phyloP scores from a whole-genome alignment of 2,888 invertebrate genomes.

The Drosophila formosana region DNA sequence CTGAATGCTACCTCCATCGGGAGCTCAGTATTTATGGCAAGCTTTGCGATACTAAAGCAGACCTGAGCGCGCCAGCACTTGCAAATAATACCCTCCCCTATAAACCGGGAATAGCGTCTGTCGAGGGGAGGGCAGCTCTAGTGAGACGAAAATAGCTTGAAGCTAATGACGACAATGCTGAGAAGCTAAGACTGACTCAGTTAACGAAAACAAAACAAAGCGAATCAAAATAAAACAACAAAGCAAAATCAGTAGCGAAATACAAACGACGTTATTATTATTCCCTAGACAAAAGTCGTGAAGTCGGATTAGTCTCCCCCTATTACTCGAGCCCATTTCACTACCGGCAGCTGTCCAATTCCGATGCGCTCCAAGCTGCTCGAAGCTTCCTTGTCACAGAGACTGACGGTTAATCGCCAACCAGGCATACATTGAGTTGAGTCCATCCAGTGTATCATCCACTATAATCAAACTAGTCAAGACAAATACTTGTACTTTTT shows the following conservation, averaged over 20 bases:
- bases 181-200: slow-evolving; percentile 31
- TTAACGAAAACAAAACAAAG: slow-evolving; percentile 39
- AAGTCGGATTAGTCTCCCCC: slow-evolving; percentile 37
- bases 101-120: slow-evolving; percentile 12
- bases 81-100: slow-evolving; percentile 52
- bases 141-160: slow-evolving; percentile 58
- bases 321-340: slow-evolving; percentile 18
- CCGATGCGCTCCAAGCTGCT: slow-evolving; percentile 48
- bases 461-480: slow-evolving; percentile 12
- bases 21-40: slow-evolving; percentile 73
- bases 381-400: slow-evolving; percentile 58
- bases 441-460: slow-evolving; percentile 20
- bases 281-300: slow-evolving; percentile 57
- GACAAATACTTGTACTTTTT: slow-evolving; percentile 14
- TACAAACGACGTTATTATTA: slow-evolving; percentile 75
- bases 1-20: slow-evolving; percentile 54
- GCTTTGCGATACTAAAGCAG: slow-evolving; percentile 49
- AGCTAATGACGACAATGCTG: slow-evolving; percentile 49
- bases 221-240: slow-evolving; percentile 28
- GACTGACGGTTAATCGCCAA: slow-evolving; percentile 21
- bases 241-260: slow-evolving; percentile 53
- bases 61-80: slow-evolving; percentile 36
- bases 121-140: slow-evolving; percentile 18
- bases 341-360: slow-evolving; percentile 78
- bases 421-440: slow-evolving; percentile 33